Evolutionary conservation across 1,140 invertebrate species (phyloP).

Genomic region (Hirudo medicinalis): DNA sequence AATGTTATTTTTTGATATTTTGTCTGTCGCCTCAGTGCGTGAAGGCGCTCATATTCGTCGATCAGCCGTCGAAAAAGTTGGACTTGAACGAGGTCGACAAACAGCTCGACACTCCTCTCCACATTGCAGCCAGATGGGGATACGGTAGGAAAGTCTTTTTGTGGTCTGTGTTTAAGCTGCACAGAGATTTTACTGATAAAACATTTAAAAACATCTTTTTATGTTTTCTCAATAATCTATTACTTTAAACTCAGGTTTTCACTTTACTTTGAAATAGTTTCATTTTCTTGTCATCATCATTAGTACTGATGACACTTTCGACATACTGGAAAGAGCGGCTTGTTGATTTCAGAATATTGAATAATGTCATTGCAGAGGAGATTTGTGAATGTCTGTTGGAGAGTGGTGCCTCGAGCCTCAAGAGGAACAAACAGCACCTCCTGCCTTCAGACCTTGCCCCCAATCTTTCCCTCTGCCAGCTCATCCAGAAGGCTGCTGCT

Average conservation of each 20-base stretch:
- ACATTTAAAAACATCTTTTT: too few species aligned
- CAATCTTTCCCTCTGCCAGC: background rate
- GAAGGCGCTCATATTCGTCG: slow-evolving; percentile 13
- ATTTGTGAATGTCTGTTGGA: background rate
- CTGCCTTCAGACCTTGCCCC: background rate
- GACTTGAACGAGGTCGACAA: slow-evolving; percentile 4
- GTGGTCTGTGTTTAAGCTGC: too few species aligned
- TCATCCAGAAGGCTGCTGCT: background rate
- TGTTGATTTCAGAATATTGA: too few species aligned
- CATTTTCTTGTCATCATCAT: too few species aligned
- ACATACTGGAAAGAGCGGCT: too few species aligned
- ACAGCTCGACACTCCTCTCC: slow-evolving; percentile 1
- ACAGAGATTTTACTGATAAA: too few species aligned
- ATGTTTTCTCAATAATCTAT: too few species aligned
- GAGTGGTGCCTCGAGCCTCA: background rate
- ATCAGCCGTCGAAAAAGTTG: background rate
- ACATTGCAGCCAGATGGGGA: slow-evolving; percentile 14
- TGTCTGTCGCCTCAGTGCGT: slow-evolving; percentile 1
- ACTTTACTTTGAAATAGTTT: too few species aligned
- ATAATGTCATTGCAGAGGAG: background rate
- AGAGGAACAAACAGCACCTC: background rate
- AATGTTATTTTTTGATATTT: background rate
- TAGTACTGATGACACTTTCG: too few species aligned
- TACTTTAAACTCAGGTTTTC: too few species aligned
- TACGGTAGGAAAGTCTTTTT: slow-evolving; percentile 8